Conservation (phyloP, 37 sponge, comb jelly and placozoan genomes). For the Cladorhizidae sp. region DNA sequence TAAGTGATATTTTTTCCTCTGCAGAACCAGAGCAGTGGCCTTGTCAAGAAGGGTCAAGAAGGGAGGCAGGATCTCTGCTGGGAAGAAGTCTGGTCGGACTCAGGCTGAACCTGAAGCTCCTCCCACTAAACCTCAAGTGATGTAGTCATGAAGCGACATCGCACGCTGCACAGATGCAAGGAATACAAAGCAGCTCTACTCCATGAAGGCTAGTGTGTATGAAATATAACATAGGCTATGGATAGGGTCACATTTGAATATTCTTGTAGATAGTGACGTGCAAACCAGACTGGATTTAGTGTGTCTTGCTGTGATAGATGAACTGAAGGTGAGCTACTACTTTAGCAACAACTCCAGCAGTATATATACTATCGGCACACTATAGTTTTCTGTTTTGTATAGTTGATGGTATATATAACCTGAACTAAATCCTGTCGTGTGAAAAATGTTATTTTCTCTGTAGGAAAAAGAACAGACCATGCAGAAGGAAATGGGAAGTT, state of each 20-base stretch:
- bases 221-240: neutral
- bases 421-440: no score
- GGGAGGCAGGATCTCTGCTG: slow-evolving; percentile 8
- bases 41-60: slow-evolving; percentile 14
- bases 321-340: slow-evolving; percentile 39
- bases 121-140: neutral
- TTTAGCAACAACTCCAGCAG: neutral
- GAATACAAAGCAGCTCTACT: slow-evolving; percentile 54
- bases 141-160: slow-evolving; percentile 27
- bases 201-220: slow-evolving; percentile 42
- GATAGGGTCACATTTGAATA: neutral
- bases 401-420: neutral
- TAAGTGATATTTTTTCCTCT: neutral
- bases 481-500: slow-evolving; percentile 73
- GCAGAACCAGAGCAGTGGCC: neutral
- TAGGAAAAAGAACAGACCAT: slow-evolving; percentile 7
- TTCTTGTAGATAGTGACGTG: slow-evolving; percentile 14
- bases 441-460: no score
- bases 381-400: neutral
- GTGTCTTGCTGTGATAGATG: slow-evolving; percentile 17
- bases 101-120: neutral
- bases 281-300: slow-evolving; percentile 41
- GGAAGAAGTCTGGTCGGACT: neutral
- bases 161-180: slow-evolving; percentile 35
- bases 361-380: neutral